phyloP scores from a whole-genome alignment of 30 jellyfish, hydroid and myxozoan genomes.

The Pelagia noctiluca region DNA sequence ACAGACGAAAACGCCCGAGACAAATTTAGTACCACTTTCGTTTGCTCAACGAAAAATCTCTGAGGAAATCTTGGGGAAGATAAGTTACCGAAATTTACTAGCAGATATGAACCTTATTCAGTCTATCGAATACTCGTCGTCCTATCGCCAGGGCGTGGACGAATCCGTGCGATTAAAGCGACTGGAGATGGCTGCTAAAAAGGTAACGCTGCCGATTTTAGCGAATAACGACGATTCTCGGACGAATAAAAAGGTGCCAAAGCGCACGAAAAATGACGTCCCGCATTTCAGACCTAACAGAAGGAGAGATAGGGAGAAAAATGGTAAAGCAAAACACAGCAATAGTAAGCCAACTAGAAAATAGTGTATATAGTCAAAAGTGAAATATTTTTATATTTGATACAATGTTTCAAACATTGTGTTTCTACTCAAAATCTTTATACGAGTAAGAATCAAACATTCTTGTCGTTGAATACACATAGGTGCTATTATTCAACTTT shows the following conservation, averaged over 20 bases:
- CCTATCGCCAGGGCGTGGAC: slow-evolving; percentile 71
- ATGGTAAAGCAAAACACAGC: no score
- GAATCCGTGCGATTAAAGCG: slow-evolving; percentile 46
- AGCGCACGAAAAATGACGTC: background rate
- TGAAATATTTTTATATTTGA: no score
- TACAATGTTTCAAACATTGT: no score
- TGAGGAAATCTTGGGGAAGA: slow-evolving; percentile 60
- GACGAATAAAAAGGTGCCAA: background rate
- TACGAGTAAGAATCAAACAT: no score
- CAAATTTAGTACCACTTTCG: slow-evolving; percentile 5
- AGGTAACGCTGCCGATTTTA: background rate
- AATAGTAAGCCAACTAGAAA: no score
- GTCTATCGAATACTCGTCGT: slow-evolving; percentile 53
- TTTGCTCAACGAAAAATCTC: slow-evolving; percentile 12
- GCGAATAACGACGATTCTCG: background rate
- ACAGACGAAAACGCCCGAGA: slow-evolving; percentile 7
- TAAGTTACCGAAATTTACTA: slow-evolving; percentile 39
- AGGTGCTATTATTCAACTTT: no score
- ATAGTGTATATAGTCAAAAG: no score
- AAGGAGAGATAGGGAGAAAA: no score
- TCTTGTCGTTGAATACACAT: no score
- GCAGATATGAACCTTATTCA: slow-evolving; percentile 56
- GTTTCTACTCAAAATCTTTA: no score
- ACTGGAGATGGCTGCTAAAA: slow-evolving; percentile 1
- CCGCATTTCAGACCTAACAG: slow-evolving; percentile 3